Evolutionary conservation across 1,140 invertebrate species (phyloP).

Genomic region (Ruditapes philippinarum): DNA sequence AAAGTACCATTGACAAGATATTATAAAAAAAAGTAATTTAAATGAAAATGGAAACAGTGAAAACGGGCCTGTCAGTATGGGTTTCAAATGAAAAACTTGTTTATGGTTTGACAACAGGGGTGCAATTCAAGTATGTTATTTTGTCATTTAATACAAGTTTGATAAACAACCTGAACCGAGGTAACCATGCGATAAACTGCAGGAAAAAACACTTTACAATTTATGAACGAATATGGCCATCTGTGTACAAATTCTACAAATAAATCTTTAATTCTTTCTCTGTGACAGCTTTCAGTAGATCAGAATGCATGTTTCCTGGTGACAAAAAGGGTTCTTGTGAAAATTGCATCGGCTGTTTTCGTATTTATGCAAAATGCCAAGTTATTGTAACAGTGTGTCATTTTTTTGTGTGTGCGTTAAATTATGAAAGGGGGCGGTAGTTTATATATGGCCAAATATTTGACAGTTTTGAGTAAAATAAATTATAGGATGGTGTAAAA

Average conservation of each 20-base stretch:
- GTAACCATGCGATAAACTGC: constrained; percentile 21
- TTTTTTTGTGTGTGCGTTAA: neutral
- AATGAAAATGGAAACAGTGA: neutral
- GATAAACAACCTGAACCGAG: constrained; percentile 5
- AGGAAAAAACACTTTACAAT: neutral
- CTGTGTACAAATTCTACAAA: constrained; percentile 17
- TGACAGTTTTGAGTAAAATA: constrained; percentile 14
- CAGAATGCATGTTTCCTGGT: neutral
- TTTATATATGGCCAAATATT: neutral
- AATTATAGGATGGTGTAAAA: constrained; percentile 14
- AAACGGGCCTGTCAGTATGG: neutral
- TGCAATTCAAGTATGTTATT: constrained; percentile 17
- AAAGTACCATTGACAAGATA: neutral
- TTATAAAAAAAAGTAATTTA: neutral
- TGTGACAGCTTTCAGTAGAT: neutral
- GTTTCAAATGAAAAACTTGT: neutral
- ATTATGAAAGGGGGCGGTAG: constrained; percentile 27
- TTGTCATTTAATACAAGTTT: constrained; percentile 39
- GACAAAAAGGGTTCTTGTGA: neutral
- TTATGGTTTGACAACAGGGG: constrained; percentile 9
- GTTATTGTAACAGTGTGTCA: neutral
- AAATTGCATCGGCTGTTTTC: neutral
- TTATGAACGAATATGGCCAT: neutral
- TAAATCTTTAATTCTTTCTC: constrained; percentile 4
- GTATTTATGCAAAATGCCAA: neutral